Conservation (phyloP, 2,888 invertebrate genomes). For the Rhopalosiphum nymphaeae region DNA sequence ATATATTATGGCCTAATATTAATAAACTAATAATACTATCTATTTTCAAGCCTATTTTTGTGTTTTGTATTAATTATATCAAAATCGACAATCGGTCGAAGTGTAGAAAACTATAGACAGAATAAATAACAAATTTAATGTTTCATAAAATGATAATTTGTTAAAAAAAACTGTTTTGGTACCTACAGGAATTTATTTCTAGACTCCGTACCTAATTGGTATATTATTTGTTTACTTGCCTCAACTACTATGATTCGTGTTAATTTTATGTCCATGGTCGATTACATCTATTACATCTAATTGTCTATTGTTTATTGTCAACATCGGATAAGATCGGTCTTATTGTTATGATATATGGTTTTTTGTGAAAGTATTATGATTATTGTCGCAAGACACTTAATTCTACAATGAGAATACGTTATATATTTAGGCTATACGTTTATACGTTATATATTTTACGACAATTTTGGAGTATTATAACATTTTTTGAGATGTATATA, state of each 20-base stretch:
- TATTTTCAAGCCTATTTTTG: not conserved
- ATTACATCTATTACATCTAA: not conserved
- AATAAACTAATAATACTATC: not conserved
- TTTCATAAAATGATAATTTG: not conserved
- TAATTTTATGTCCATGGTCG: constrained; percentile 27
- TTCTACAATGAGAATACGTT: constrained; percentile 15
- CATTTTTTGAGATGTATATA: not conserved
- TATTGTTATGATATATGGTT: constrained; percentile 25
- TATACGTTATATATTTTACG: not conserved
- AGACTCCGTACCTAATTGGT: not conserved
- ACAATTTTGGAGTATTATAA: not conserved
- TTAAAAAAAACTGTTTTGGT: not conserved
- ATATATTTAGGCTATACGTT: too few relatives aligned
- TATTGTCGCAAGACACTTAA: constrained; percentile 8
- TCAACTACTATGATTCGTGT: constrained; percentile 1
- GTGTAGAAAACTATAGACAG: not conserved
- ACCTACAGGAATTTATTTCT: not conserved
- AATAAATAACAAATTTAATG: not conserved
- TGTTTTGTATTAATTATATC: not conserved
- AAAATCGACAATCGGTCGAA: not conserved
- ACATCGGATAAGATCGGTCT: constrained; percentile 3
- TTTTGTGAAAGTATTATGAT: constrained; percentile 26
- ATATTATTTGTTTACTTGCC: constrained; percentile 12
- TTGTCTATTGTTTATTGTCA: constrained; percentile 36
- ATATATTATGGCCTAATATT: not conserved